Conservation (phyloP, 2,797 vertebrate species). For the Schizothorax lantsangensis region DNA sequence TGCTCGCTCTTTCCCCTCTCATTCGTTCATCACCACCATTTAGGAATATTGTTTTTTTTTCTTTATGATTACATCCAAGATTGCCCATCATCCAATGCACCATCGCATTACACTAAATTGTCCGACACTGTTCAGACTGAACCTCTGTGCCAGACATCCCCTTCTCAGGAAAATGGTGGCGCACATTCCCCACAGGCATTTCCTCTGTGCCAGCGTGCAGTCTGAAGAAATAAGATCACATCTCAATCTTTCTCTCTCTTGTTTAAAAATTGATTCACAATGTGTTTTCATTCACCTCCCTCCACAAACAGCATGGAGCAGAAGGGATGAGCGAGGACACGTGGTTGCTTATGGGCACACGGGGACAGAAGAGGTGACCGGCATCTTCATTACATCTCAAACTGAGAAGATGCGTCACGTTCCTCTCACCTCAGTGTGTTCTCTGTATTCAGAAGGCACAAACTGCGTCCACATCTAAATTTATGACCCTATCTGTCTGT, state of each 20-base stretch:
- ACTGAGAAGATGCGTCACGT: neutral
- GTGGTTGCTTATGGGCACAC: neutral
- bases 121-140: neutral
- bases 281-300: slow-evolving; percentile 13
- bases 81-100: neutral
- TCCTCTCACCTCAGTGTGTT: neutral
- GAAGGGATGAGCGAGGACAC: slow-evolving; percentile 29
- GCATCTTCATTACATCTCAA: slow-evolving; percentile 32
- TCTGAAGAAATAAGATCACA: slow-evolving; percentile 37
- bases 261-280: slow-evolving; percentile 46
- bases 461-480: slow-evolving; percentile 21
- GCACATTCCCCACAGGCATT: slow-evolving; percentile 15
- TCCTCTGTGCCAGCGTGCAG: neutral
- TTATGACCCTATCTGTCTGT: slow-evolving; percentile 23
- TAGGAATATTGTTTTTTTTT: slow-evolving; percentile 13
- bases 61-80: slow-evolving; percentile 1
- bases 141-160: neutral
- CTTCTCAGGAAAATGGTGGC: slow-evolving; percentile 4
- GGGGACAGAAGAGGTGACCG: neutral
- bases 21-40: slow-evolving; percentile 24
- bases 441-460: slow-evolving; percentile 18
- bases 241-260: slow-evolving; percentile 46
- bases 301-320: neutral
- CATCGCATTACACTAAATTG: slow-evolving; percentile 6
- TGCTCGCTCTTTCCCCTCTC: slow-evolving; percentile 12